Evolutionary conservation across 35 echinoderm and acorn worm genomes (phyloP), one percentile per base, ranked within the genome.

Genomic region (Lytechinus pictus): DNA sequence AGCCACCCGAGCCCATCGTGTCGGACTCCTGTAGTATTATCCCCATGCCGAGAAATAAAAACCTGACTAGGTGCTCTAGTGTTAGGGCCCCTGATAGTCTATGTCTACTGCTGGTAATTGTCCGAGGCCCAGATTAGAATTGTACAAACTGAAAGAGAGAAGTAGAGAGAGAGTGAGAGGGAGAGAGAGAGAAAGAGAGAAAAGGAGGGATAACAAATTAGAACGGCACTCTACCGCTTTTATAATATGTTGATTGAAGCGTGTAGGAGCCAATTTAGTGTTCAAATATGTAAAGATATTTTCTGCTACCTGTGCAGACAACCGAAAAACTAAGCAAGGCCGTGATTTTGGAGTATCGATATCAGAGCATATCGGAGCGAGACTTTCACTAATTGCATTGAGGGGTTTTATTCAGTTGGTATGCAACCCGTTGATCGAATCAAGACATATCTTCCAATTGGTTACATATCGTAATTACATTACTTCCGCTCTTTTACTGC

Each of bases 211-310:
- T 90, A 90, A 90, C 88, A 90, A 90, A 90, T 90, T 54, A 90
- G 28, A 93, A 54, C 92, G 92, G 53, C 92, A 53, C 54, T 93
- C 92, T 55, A 54, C 92, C 57, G 54, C 92, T 54, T 57, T 54
- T 54, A 57, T 93, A 93, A 93, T 57, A 57, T 54, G 92, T 55
- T 93, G 92, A 93, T 93, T 54, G 92, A 55, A 54, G 92, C 92
- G 92, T 90, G 52, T 21, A 54, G 29, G 28, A 90, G 29, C 92
- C 92, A 93, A 93, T 93, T 93, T 93, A 57, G 92, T 93, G 92
- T 93, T 55, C 92, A 93, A 93, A 93, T 93, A 93, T 93, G 92
- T 57, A 54, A 27, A 93, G 54, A 93, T 54, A 93, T 93, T 93
- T 93, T 57, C 55, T 93, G 92, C 92, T 93, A 93, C 92, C 92